A percentile compares a stretch with the other conserved stretches of the same genome.
phyloP scores from a whole-genome alignment of 2,888 invertebrate genomes.

The Scaptomyza caliginosa region DNA sequence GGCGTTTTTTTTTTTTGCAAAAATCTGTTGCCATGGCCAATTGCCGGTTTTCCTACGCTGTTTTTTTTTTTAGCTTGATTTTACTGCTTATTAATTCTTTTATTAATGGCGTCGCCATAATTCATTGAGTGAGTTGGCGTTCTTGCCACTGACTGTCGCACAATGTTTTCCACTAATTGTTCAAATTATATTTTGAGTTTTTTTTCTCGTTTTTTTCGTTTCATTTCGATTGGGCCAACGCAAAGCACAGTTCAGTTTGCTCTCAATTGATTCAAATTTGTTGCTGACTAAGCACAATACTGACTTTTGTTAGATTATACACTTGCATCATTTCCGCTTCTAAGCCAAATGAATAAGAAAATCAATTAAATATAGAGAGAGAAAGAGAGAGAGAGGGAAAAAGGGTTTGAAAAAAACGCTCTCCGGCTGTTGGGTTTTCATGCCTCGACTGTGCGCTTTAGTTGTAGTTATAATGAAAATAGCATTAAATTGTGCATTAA shows the following conservation, averaged over 20 bases:
- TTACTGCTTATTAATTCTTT: slow-evolving; percentile 62
- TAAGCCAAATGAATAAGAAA: slow-evolving; percentile 17
- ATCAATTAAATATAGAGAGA: slow-evolving; percentile 45
- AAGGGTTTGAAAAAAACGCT: slow-evolving; percentile 29
- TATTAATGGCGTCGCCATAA: slow-evolving; percentile 63
- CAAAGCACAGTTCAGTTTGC: slow-evolving; percentile 16
- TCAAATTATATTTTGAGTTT: slow-evolving; percentile 54
- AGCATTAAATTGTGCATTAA: slow-evolving; percentile 67
- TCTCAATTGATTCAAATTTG: slow-evolving; percentile 54
- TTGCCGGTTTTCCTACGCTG: slow-evolving; percentile 70
- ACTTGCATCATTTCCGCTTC: slow-evolving; percentile 60
- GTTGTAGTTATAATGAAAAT: slow-evolving; percentile 45
- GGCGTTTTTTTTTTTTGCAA: slow-evolving; percentile 64
- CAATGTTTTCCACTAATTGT: slow-evolving; percentile 53
- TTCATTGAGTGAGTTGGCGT: slow-evolving; percentile 62
- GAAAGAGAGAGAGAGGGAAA: too few species aligned
- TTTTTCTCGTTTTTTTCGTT: slow-evolving; percentile 28
- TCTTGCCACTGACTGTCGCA: slow-evolving; percentile 15
- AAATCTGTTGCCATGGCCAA: slow-evolving; percentile 63
- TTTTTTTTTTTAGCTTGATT: slow-evolving; percentile 38
- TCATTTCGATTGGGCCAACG: slow-evolving; percentile 27
- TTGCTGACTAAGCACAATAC: slow-evolving; percentile 56
- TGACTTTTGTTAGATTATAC: slow-evolving; percentile 16
- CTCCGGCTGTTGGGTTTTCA: slow-evolving; percentile 45
- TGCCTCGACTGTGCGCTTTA: slow-evolving; percentile 39